Evolutionary conservation across 2,888 invertebrate genomes (phyloP).

Genomic region (Drosophila imparisetae): DNA sequence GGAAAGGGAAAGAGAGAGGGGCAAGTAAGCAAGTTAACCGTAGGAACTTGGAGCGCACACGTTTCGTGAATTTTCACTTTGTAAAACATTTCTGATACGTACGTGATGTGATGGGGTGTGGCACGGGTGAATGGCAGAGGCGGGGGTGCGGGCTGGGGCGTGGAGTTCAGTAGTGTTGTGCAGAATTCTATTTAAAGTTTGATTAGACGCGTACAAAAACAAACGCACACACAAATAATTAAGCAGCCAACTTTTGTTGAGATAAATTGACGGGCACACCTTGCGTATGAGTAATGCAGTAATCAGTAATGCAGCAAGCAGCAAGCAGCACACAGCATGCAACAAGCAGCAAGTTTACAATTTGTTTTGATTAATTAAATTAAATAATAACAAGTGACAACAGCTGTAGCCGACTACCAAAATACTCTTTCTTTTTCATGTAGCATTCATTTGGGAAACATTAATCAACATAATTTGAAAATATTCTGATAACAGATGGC

Average conservation of each 20-base stretch:
- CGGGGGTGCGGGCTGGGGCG: neutral
- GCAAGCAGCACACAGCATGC: neutral
- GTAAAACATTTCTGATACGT: constrained; percentile 79
- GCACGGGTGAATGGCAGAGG: neutral
- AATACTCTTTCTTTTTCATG: neutral
- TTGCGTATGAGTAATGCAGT: constrained; percentile 65
- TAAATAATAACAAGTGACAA: constrained; percentile 8
- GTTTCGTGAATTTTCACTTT: constrained; percentile 78
- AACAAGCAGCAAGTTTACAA: constrained; percentile 9
- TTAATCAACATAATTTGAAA: neutral
- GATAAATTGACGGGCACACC: constrained; percentile 61
- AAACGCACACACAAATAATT: constrained; percentile 57
- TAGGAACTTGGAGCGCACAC: constrained; percentile 62
- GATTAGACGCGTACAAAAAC: constrained; percentile 63
- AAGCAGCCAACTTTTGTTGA: constrained; percentile 65
- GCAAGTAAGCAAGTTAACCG: constrained; percentile 66
- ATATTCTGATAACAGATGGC: neutral
- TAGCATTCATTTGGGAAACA: neutral
- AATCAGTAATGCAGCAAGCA: constrained; percentile 6
- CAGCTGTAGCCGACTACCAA: neutral
- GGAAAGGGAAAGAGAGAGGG: neutral
- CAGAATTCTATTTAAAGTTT: constrained; percentile 77
- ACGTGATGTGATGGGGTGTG: constrained; percentile 47
- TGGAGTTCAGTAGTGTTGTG: constrained; percentile 19
- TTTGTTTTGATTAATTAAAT: constrained; percentile 42